Evolutionary conservation across 2,113 vertebrate species (phyloP).

Genomic region (Varanus salvator): DNA sequence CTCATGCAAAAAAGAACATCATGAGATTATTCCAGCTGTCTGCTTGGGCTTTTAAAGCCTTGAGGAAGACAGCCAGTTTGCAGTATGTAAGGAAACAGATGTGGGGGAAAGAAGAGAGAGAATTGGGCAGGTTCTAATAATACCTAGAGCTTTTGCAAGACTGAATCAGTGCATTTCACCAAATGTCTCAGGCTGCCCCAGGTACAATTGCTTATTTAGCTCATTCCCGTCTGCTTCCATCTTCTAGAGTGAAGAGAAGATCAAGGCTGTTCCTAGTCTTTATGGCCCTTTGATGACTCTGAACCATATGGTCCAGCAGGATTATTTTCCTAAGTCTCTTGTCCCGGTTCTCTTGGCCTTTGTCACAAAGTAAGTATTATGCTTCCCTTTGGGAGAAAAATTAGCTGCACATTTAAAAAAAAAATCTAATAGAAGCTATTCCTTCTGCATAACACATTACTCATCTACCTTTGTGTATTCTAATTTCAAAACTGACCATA

Average conservation of each 20-base stretch:
- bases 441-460: not conserved
- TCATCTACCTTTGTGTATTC: not conserved
- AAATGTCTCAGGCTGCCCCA: not conserved
- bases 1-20: not conserved
- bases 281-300: slow-evolving; percentile 89
- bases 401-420: not conserved
- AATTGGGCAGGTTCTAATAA: not conserved
- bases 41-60: not conserved
- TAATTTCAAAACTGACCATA: not conserved
- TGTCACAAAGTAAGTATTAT: slow-evolving; percentile 89
- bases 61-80: not conserved
- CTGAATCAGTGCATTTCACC: not conserved
- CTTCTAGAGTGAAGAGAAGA: slow-evolving; percentile 92
- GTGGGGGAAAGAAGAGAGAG: not conserved
- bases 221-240: slow-evolving; percentile 7
- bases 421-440: not conserved
- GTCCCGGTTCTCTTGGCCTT: slow-evolving; percentile 88
- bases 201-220: not conserved
- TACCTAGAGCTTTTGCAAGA: not conserved
- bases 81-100: not conserved
- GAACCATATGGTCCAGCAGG: slow-evolving; percentile 92
- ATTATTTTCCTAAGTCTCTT: slow-evolving; percentile 92
- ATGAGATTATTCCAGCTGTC: not conserved
- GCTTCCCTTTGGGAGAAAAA: too few relatives aligned
- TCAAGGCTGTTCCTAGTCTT: slow-evolving; percentile 87